phyloP scores from a whole-genome alignment of 2,113 vertebrate species.

The Tilapia sparmanii region DNA sequence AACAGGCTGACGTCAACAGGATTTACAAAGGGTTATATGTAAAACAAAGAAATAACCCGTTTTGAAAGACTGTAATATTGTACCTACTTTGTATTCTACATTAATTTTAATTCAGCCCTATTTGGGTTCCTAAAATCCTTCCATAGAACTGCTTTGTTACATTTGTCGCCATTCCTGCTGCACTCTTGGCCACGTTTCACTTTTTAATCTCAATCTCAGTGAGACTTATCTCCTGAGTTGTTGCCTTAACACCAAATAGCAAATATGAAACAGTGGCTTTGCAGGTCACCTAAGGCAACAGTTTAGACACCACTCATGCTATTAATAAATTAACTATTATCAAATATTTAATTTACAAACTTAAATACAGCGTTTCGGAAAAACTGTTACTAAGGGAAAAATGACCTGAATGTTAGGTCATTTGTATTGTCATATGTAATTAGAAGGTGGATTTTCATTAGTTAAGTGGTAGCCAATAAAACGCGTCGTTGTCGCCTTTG shows the following conservation, averaged over 20 bases:
- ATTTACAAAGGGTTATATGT: neutral
- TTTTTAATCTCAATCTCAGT: neutral
- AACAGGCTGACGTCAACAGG: neutral
- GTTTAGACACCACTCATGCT: neutral
- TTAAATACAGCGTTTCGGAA: neutral
- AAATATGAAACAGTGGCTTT: neutral
- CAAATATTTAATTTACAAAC: neutral
- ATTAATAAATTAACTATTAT: neutral
- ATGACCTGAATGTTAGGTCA: neutral
- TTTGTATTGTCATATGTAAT: neutral
- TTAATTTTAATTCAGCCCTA: neutral
- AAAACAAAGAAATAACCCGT: neutral
- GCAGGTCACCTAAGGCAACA: neutral
- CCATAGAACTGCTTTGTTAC: neutral
- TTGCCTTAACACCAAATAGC: neutral
- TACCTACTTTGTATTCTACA: neutral
- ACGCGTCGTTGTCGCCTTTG: neutral
- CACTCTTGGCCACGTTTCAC: neutral
- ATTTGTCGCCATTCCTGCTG: neutral
- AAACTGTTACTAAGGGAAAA: neutral
- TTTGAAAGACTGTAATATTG: neutral
- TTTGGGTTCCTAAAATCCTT: neutral
- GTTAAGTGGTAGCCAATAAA: neutral
- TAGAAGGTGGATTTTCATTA: neutral
- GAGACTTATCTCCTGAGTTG: accelerated